These are phyloP conservation scores for Paratrypauchen microcephalus DNA, from an alignment of 2,797 vertebrate genomes.

Conservation along the genomic window DNA sequence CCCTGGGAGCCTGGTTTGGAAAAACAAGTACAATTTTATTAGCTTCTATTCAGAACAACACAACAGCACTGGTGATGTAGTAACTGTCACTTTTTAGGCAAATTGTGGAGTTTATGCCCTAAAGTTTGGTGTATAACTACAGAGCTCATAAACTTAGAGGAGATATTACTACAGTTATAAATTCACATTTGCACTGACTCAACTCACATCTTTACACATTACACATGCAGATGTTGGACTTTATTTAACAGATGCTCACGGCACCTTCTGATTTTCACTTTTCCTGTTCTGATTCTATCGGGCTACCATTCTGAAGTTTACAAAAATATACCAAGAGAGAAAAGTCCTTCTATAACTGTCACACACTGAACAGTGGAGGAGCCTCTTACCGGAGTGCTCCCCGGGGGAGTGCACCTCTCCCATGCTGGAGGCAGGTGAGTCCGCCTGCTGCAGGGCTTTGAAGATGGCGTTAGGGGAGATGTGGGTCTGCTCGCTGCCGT, in stretches of 20 bases:
- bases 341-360: not conserved
- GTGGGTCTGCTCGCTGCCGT: constrained; percentile 89
- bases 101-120: not conserved
- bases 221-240: not conserved
- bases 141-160: not conserved
- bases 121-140: not conserved
- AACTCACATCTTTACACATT: not conserved
- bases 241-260: not conserved
- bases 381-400: constrained; percentile 88
- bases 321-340: not conserved
- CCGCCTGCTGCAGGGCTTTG: constrained; percentile 95
- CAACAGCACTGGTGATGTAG: constrained; percentile 1
- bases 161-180: constrained; percentile 3
- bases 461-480: constrained; percentile 97
- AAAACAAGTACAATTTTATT: constrained; percentile 24
- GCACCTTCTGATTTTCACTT: not conserved
- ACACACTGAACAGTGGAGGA: not conserved
- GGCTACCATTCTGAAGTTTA: not conserved
- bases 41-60: constrained; percentile 20
- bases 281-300: not conserved
- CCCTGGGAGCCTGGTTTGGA: constrained; percentile 91
- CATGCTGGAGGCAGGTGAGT: constrained; percentile 96
- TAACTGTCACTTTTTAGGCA: constrained; percentile 3
- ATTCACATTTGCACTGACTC: not conserved
- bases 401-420: constrained; percentile 94